phyloP scores from a whole-genome alignment of 2,888 invertebrate genomes.

The Caenorhabditis sinica region DNA sequence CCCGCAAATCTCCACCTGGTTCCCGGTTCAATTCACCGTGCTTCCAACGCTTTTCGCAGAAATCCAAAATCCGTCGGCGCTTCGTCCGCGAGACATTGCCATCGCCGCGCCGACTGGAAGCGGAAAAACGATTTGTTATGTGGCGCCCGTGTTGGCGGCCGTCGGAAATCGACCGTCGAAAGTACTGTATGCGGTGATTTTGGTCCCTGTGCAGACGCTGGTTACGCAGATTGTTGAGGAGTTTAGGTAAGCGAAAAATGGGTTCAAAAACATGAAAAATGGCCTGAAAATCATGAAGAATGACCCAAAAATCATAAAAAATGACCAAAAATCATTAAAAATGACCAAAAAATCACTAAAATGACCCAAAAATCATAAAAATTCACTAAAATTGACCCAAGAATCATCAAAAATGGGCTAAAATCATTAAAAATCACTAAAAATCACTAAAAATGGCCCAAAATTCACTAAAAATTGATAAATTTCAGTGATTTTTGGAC shows the following conservation, averaged over 20 bases:
- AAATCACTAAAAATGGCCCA: no score
- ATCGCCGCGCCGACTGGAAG: slow-evolving; percentile 97
- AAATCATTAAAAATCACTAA: no score
- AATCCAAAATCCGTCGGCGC: slow-evolving; percentile 62
- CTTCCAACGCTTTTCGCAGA: slow-evolving; percentile 75
- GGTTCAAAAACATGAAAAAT: slow-evolving; percentile 12
- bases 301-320: neutral
- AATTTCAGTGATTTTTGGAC: no score
- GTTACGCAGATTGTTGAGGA: slow-evolving; percentile 89
- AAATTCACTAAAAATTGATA: no score
- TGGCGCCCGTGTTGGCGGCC: slow-evolving; percentile 88
- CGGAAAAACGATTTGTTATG: slow-evolving; percentile 96
- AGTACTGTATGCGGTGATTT: slow-evolving; percentile 90
- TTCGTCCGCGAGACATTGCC: slow-evolving; percentile 92
- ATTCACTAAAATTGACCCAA: no score
- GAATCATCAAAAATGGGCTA: no score
- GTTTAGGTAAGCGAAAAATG: slow-evolving; percentile 8
- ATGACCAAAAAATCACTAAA: no score
- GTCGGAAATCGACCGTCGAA: slow-evolving; percentile 56
- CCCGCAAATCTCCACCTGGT: slow-evolving; percentile 71
- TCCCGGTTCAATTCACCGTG: slow-evolving; percentile 81
- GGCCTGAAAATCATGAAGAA: slow-evolving; percentile 1
- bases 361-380: no score
- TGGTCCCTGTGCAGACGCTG: slow-evolving; percentile 94
- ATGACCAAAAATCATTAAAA: no score